phyloP scores from a whole-genome alignment of 2,888 invertebrate species.

The Cataglyphis cursor region DNA sequence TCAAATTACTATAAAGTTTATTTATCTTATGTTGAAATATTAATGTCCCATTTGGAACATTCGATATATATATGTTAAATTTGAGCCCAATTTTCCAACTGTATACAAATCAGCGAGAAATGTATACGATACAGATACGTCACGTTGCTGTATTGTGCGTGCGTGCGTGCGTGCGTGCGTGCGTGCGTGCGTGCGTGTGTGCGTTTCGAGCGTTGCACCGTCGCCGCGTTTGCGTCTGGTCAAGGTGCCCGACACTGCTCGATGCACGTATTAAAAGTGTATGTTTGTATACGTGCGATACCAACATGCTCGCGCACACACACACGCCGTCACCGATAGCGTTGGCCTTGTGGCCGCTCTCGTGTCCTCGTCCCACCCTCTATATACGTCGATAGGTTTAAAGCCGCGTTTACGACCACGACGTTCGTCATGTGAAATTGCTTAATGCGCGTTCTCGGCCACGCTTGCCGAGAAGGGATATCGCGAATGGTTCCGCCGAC shows the following conservation, averaged over 20 bases:
- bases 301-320: too few species aligned
- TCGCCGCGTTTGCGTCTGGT: constrained; percentile 78
- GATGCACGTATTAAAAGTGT: constrained; percentile 45
- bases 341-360: constrained; percentile 73
- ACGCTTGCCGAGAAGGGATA: constrained; percentile 21
- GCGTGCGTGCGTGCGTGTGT: constrained; percentile 39
- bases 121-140: constrained; percentile 57
- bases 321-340: constrained; percentile 53
- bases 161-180: constrained; percentile 24
- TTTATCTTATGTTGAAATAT: too few species aligned
- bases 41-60: too few species aligned
- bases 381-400: constrained; percentile 57
- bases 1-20: too few species aligned
- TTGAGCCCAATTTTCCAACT: too few species aligned
- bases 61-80: too few species aligned
- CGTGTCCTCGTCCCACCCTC: constrained; percentile 69
- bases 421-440: constrained; percentile 46
- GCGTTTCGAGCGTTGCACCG: constrained; percentile 79
- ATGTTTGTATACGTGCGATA: too few species aligned
- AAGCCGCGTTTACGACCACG: constrained; percentile 61
- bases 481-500: background rate
- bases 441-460: constrained; percentile 49
- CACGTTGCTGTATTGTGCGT: background rate
- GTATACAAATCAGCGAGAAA: constrained; percentile 23
- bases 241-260: constrained; percentile 80